Base-by-base conservation (phyloP, 2,888 invertebrate genomes). In the Tanaodytes sp. region DNA sequence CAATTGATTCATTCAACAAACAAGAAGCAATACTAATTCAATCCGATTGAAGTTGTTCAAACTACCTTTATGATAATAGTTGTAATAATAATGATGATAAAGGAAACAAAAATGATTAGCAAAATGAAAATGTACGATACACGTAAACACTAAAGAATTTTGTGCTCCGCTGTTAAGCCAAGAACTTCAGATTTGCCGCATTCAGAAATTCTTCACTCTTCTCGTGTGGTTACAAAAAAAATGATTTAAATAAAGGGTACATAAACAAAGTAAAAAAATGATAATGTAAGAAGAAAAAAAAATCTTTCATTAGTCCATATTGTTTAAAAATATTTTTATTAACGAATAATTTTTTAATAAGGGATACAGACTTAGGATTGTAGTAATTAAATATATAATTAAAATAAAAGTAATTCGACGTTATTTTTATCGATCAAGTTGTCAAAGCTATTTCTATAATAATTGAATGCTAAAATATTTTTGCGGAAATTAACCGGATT, bases 301-400 rank as follows among this genome's bases (percentile, higher is more conserved):
- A 39, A 9, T 15, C 1, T 11, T 49, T 33, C 20, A 8, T 61
- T 61, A 52, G 37, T 40, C 39, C 5, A 20, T 61, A 61, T 33
- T 27, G 19, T 45, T 61, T 16, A 45, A 51, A 61, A 49, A 51
- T 61, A 61, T 61, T 61, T 59, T 51, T 59, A 59, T 43, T 59
- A 23, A 59, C 14, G 18, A 58, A 48, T 30, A 20, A 45, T 48
- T 43, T 18, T 37, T 58, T 58, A 19, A 59, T n/a, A n/a, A n/a
- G n/a, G n/a, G n/a, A n/a, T n/a, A n/a, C n/a, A n/a, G n/a, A n/a
- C n/a, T n/a, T n/a, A n/a, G n/a, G n/a, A n/a, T n/a, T n/a, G n/a
- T n/a, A n/a, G n/a, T n/a, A n/a, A n/a, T n/a, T n/a, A n/a, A n/a
- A n/a, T n/a, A n/a, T n/a, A n/a, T n/a, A n/a, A n/a, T n/a, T n/a